Base-by-base conservation (phyloP, 2,113 vertebrate species). In the Chloropsis cyanopogon region DNA sequence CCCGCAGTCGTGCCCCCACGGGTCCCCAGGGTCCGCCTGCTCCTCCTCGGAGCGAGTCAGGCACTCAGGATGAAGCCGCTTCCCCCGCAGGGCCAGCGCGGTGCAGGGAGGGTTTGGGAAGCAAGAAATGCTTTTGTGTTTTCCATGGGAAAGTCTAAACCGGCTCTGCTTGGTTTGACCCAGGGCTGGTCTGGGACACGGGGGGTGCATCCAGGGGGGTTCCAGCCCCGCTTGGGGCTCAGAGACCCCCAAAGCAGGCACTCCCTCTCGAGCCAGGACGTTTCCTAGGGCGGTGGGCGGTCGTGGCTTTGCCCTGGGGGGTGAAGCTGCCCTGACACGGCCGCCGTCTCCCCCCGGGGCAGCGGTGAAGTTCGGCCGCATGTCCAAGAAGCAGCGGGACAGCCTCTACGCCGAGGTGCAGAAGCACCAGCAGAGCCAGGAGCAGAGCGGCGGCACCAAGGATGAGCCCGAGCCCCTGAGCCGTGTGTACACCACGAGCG, bases 351-450 rank as follows among this genome's bases (percentile, higher is more conserved):
- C 77, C 66, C 76, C 37, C 0, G 71, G 39, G 86, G 37, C 96
- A 99, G 99, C 99, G 10, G 99, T 99, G 91, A 99, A 99, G 95
- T 99, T 99, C 6, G 99, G 99, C n/a, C 98, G 99, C 82, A 99
- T 99, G 99, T 99, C 99, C 6, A 99, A 99, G 96, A 99, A 99
- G 96, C 99, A 99, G 96, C 98, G 99, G 9, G 99, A 99, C 98
- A 99, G 98, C 93, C 98, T 99, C 31, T 99, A 99, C 1, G 99
- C 98, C 1, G 99, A 99, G 97, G 99, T 99, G 60, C 98, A 99
- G 98, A 99, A 98, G 79, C 99, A 99, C 95, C 99, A 99, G 90
- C 98, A 98, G 97, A 98, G 96, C 69, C 99, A 98, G 97, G 98
- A 99, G 88, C 97, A 97, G 71, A 82, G 81, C 4, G 39, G 92